Evolutionary conservation across 2,113 vertebrate genomes (phyloP).

Genomic region (Gambusia affinis): DNA sequence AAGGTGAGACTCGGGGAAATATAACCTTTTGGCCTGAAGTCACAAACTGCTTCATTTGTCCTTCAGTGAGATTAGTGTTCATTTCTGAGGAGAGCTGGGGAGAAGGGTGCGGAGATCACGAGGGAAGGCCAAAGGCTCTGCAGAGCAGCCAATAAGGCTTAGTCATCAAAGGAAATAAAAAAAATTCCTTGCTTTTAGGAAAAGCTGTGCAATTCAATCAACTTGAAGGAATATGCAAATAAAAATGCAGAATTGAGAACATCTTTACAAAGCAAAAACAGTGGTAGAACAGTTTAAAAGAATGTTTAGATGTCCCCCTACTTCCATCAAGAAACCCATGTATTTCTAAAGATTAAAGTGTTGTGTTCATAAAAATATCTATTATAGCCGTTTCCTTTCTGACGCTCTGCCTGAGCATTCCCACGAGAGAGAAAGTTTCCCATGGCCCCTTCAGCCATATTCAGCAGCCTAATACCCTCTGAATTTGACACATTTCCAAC

Average conservation of each 20-base stretch:
- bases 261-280: slow-evolving; percentile 14
- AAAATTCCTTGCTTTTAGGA: slow-evolving; percentile 55
- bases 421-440: slow-evolving; percentile 59
- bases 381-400: slow-evolving; percentile 15
- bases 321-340: not conserved
- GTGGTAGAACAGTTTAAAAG: not conserved
- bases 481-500: slow-evolving; percentile 61
- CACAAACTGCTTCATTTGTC: slow-evolving; percentile 53
- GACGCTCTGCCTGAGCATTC: slow-evolving; percentile 32
- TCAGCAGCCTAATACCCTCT: slow-evolving; percentile 61
- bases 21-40: slow-evolving; percentile 64
- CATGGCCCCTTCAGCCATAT: slow-evolving; percentile 62
- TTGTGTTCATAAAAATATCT: slow-evolving; percentile 34
- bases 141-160: slow-evolving; percentile 53
- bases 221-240: not conserved
- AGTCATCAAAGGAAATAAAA: slow-evolving; percentile 60
- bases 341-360: slow-evolving; percentile 11
- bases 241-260: not conserved
- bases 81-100: slow-evolving; percentile 49
- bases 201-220: slow-evolving; percentile 23
- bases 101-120: slow-evolving; percentile 41
- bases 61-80: slow-evolving; percentile 49
- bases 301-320: slow-evolving; percentile 1
- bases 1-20: slow-evolving; percentile 68
- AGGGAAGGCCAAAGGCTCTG: slow-evolving; percentile 46